Base-by-base conservation (phyloP, 1,140 invertebrate genomes). In the Drosophila elegans region DNA sequence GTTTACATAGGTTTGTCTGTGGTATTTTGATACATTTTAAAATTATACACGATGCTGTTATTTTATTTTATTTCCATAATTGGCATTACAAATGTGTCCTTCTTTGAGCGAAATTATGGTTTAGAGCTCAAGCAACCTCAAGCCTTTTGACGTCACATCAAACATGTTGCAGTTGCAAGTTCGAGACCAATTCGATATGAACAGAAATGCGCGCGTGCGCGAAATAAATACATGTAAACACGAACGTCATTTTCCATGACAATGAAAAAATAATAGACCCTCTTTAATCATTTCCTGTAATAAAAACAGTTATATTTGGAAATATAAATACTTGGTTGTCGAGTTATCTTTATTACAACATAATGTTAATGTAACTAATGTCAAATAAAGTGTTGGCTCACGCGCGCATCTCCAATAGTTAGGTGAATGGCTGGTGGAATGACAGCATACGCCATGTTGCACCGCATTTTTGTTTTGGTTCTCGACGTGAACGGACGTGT, bases 401-500 rank as follows among this genome's bases (percentile, higher is more conserved):
- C 29, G 49, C 3, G 49, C 2, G 9, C 32, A 51, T 51, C 32
- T 51, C 13, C 11, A 11, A 32, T 16, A 32, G 49, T 16, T 34
- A 9, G 16, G 49, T 36, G 32, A 51, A 49, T 49, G 48, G 29
- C 27, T 49, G 27, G 45, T 49, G 27, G 27, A 32, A 32, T 48
- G 45, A 48, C 12, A 32, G 48, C 27, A 32, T 12, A 49, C 7
- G 48, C 48, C 48, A 49, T 49, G 48, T 49, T 49, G 48, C 16
- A 49, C 48, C 48, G 53, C 53, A 55, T 55, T 60, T 61, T 61
- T 61, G 59, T 62, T 62, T 62, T 62, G 54, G 51, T 61, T 61
- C 32, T 56, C 51, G 51, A 41, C 59, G 59, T 57, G 36, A 62
- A 41, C 51, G 51, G 59, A 32, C 59, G 59, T 61, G 59, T 21